These are phyloP conservation scores for Paralinhomoeus sp. DNA, from an alignment of 2,888 invertebrate genomes.

Conservation along the genomic window DNA sequence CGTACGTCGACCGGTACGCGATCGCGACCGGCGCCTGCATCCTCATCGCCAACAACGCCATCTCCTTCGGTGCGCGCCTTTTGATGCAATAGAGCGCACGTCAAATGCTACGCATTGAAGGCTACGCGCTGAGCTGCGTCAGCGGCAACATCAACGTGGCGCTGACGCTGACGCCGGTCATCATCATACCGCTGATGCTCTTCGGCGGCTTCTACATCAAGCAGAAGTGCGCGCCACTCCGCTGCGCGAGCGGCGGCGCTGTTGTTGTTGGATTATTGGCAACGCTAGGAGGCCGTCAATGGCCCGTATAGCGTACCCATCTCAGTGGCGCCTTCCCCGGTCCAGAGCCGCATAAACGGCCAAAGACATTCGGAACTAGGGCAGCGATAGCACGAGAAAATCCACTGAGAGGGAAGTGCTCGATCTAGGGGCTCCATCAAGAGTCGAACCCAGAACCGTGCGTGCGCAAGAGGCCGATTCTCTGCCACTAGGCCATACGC, in stretches of 20 bases:
- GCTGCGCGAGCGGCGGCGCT: background rate
- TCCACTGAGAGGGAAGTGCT: too few species aligned
- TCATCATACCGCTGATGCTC: slow-evolving; percentile 71
- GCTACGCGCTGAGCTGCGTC: slow-evolving; percentile 69
- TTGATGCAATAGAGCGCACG: background rate
- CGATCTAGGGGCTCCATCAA: too few species aligned
- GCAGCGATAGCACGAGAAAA: too few species aligned
- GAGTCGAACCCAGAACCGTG: too few species aligned
- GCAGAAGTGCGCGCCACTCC: slow-evolving; percentile 45
- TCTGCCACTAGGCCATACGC: too few species aligned
- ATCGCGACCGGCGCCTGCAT: slow-evolving; percentile 33
- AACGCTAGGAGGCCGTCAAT: too few species aligned
- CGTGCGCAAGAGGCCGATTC: too few species aligned
- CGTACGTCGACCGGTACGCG: slow-evolving; percentile 31
- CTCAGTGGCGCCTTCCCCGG: too few species aligned
- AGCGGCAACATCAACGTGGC: slow-evolving; percentile 64
- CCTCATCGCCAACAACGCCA: slow-evolving; percentile 16
- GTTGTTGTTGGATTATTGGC: too few species aligned
- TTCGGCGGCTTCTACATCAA: slow-evolving; percentile 90
- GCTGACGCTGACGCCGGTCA: slow-evolving; percentile 63
- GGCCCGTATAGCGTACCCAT: too few species aligned
- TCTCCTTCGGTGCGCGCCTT: slow-evolving; percentile 15
- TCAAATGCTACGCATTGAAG: slow-evolving; percentile 31
- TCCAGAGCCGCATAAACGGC: too few species aligned
- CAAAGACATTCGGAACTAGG: too few species aligned